Base-by-base conservation (phyloP, 1,140 invertebrate genomes). In the Nasonia giraulti region DNA sequence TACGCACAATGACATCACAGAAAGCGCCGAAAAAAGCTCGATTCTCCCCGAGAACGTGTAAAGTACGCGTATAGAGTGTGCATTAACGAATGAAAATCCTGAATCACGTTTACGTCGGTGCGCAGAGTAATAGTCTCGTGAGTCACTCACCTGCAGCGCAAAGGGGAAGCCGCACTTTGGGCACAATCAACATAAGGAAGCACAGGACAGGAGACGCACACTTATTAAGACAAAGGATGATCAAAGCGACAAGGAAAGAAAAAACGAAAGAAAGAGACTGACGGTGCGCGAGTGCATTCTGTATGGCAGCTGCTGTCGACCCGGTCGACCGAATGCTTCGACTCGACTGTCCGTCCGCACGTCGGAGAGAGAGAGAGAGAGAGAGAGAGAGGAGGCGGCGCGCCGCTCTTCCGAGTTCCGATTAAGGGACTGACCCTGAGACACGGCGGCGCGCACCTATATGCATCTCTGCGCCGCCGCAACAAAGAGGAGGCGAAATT, bases 401-500 rank as follows among this genome's bases (percentile, higher is more conserved):
- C 68, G 68, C 8, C 40, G 33, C 82, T 79, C 78, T 84, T 84
- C 50, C 78, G 79, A 85, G 83, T 85, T 75, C 78, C 79, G 78
- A 85, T 85, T 85, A 85, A 85, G 78, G 83, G 78, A 85, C 47
- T 81, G 73, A 80, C 78, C 77, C 69, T 85, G 83, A 85, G 27
- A 66, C 27, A 27, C 33, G 31, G 14, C 5, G 37, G 14, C 55
- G 71, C 73, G 50, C 23, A 68, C 55, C 55, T 62, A 62, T 62
- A 62, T 68, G 79, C 37, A 80, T 68, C 20, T 23, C 20, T 33
- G 31, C 44, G 17, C 23, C 27, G 11, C 23, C 33, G 11, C 8
- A 40, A 73, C 31, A 73, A 81, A 81, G 40, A 71, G 10, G 55
- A 80, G 12, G 4, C 12, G 68, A 73, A 80, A 69, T 69, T 69